Conservation (phyloP, 2,797 vertebrate species). For the Hydrocynus forskahlii region DNA sequence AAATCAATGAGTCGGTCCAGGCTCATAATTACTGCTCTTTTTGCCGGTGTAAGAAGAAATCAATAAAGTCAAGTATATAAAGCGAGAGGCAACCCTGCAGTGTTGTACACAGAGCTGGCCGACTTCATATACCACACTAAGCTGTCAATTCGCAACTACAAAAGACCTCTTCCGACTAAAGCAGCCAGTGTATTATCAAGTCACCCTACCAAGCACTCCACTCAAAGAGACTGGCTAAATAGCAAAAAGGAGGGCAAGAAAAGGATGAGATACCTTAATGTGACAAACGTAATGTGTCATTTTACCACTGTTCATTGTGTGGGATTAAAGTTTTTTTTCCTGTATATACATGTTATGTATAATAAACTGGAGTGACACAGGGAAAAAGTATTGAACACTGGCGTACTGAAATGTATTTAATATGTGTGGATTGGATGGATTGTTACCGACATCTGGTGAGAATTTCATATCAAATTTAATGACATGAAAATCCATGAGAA, state of each 20-base stretch:
- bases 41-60: constrained; percentile 85
- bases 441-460: too few relatives aligned
- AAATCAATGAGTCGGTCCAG: constrained; percentile 87
- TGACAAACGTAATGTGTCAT: neutral
- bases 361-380: too few relatives aligned
- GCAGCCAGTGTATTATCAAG: constrained; percentile 20
- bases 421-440: too few relatives aligned
- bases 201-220: constrained; percentile 2
- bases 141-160: constrained; percentile 59
- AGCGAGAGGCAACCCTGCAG: constrained; percentile 60
- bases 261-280: neutral
- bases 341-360: too few relatives aligned
- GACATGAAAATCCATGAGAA: too few relatives aligned
- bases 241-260: neutral
- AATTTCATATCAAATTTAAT: too few relatives aligned
- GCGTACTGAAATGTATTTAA: too few relatives aligned
- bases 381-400: too few relatives aligned
- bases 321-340: neutral
- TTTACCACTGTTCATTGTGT: neutral
- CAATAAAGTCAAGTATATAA: constrained; percentile 91
- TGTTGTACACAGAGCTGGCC: constrained; percentile 58
- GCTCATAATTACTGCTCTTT: constrained; percentile 88
- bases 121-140: constrained; percentile 58
- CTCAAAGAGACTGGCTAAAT: constrained; percentile 7
- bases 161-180: constrained; percentile 51